Evolutionary conservation across 2,888 invertebrate genomes (phyloP), one percentile per base, ranked within the genome.

Genomic region (Osedax fenrisi): DNA sequence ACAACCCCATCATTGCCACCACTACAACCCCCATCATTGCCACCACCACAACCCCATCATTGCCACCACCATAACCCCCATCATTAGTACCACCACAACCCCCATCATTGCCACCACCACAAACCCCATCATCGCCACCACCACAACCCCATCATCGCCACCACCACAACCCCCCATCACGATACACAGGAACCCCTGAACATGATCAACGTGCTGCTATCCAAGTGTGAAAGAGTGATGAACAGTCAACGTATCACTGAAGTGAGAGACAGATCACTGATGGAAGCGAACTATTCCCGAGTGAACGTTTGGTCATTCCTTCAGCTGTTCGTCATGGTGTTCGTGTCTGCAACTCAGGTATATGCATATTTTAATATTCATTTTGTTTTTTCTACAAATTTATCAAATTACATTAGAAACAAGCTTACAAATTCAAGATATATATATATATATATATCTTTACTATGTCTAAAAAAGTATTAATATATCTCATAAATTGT

Each of bases 191-290:
- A 10, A 41, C 41, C 41, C 41, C 41, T 41, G 41, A 41, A 41
- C 41, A 17, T 17, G 17, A 17, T 41, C 5, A 41, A 41, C 41
- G 10, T 10, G 41, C 41, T 10, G 5, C 41, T 41, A 41, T 41
- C 41, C 41, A 5, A 17, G 5, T 41, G 41, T 17, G 10, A 41
- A 5, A 5, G 41, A 41, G 17, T 81, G 27, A 85, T 85, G 79
- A 81, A 82, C 72, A 72, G 82, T 73, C 86, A 91, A 76, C 88
- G 89, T 72, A 90, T 90, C 0, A 87, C 87, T 79, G 92, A 93
- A 84, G 90, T 91, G 0, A 84, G 91, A 26, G 93, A 93, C 83
- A 87, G 92, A 77, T 91, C 91, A 82, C 83, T 90, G 1, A 90
- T 90, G 1, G 92, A 92, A 82, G 89, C 89, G 67, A 91, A 91